These are phyloP conservation scores for Strongylocentrotus purpuratus DNA, from an alignment of 35 echinoderm and acorn worm species.

Conservation along the genomic window DNA sequence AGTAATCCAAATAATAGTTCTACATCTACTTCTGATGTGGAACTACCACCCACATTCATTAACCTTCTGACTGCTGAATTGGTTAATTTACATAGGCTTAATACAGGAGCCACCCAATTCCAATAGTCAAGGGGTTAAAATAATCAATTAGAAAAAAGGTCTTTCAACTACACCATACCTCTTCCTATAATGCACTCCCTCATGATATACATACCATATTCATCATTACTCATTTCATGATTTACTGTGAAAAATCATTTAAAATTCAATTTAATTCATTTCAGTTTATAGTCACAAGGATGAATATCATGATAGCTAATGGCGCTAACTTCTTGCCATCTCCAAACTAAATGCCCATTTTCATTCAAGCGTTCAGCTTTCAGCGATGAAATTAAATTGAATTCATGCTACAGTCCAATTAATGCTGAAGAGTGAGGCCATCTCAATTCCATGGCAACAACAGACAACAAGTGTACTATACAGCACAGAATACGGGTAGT, in stretches of 20 bases:
- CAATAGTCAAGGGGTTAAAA: background rate
- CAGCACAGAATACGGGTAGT: background rate
- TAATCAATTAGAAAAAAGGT: background rate
- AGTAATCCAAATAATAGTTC: background rate
- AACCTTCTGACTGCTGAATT: too few relatives aligned
- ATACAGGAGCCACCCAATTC: too few relatives aligned
- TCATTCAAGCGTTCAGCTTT: background rate
- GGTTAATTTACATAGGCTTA: too few relatives aligned
- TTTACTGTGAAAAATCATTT: too few relatives aligned
- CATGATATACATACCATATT: background rate
- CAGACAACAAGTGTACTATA: background rate
- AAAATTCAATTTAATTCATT: background rate
- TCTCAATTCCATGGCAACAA: background rate
- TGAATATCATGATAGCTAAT: background rate
- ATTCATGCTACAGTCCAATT: background rate
- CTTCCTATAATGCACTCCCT: background rate
- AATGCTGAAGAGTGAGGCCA: background rate
- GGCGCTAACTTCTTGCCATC: background rate
- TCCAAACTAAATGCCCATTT: background rate
- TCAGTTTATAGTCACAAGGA: background rate
- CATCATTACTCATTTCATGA: too few relatives aligned
- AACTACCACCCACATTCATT: background rate
- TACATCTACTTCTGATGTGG: background rate
- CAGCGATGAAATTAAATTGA: background rate
- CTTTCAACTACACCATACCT: background rate